phyloP scores from a whole-genome alignment of 2,113 vertebrate species.

The Desmodus rotundus region DNA sequence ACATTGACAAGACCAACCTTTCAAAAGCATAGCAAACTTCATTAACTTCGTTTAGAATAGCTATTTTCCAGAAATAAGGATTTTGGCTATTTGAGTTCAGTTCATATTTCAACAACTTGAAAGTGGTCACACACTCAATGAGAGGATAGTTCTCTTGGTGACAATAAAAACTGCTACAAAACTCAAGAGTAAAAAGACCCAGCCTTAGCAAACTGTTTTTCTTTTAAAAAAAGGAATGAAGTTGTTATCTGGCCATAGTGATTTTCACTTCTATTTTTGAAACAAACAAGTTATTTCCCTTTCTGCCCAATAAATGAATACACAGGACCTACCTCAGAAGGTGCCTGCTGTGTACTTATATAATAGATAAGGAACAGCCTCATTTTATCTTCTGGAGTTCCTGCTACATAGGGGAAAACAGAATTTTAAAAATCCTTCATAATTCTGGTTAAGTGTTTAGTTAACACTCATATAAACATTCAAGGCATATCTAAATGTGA shows the following conservation, averaged over 20 bases:
- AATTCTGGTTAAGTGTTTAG: background rate
- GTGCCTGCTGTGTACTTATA: conserved; percentile 90
- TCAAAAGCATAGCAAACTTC: background rate
- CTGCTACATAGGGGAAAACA: conserved; percentile 81
- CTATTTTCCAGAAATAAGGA: conserved; percentile 42
- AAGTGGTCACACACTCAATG: conserved; percentile 2
- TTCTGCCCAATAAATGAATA: conserved; percentile 6
- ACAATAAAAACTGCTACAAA: conserved; percentile 44
- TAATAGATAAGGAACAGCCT: conserved; percentile 98
- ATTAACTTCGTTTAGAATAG: conserved; percentile 14
- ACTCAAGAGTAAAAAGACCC: conserved; percentile 20
- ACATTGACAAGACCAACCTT: background rate
- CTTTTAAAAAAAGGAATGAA: conserved; percentile 42
- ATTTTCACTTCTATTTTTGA: conserved; percentile 34
- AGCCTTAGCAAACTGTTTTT: background rate
- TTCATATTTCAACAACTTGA: conserved; percentile 35
- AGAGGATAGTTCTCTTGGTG: background rate
- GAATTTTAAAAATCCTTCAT: background rate
- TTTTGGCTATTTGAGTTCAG: conserved; percentile 11
- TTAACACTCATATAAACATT: background rate
- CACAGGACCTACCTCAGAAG: conserved; percentile 89
- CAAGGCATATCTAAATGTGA: conserved; percentile 5
- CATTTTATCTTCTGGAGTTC: conserved; percentile 99
- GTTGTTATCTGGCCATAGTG: background rate
- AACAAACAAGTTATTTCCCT: conserved; percentile 2